phyloP scores from a whole-genome alignment of 2,888 invertebrate species.

The Lasioglossum morio region DNA sequence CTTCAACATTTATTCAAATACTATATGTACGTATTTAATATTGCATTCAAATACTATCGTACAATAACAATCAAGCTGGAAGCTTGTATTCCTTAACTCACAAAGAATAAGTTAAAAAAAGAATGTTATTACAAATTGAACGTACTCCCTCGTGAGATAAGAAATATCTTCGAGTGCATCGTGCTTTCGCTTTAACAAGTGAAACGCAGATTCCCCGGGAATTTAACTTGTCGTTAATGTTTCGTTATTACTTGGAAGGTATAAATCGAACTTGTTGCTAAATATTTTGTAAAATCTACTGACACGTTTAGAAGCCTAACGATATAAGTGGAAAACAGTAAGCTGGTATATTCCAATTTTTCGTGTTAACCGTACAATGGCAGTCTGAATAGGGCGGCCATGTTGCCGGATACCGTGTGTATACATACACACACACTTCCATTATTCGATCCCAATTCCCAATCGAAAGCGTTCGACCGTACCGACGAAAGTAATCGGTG shows the following conservation, averaged over 20 bases:
- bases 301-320: neutral
- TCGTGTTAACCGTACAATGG: conserved; percentile 19
- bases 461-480: conserved; percentile 7
- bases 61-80: too few species aligned
- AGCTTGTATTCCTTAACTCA: too few species aligned
- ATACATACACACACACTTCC: neutral
- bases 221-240: too few species aligned
- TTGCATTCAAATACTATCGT: too few species aligned
- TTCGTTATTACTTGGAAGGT: too few species aligned
- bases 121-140: neutral
- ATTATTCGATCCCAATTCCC: conserved; percentile 39
- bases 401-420: conserved; percentile 22
- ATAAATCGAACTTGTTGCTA: too few species aligned
- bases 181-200: too few species aligned
- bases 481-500: conserved; percentile 33
- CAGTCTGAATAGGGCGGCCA: conserved; percentile 34
- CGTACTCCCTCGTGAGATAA: neutral
- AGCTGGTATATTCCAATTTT: neutral
- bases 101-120: neutral
- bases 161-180: neutral
- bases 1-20: too few species aligned
- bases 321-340: conserved; percentile 1
- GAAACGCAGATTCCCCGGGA: too few species aligned
- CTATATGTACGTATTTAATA: too few species aligned
- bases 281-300: neutral